A percentile compares a stretch with the other conserved stretches of the same genome.
Evolutionary conservation across 2,888 invertebrate genomes (phyloP).

Genomic region (Trichogramma evanescens): DNA sequence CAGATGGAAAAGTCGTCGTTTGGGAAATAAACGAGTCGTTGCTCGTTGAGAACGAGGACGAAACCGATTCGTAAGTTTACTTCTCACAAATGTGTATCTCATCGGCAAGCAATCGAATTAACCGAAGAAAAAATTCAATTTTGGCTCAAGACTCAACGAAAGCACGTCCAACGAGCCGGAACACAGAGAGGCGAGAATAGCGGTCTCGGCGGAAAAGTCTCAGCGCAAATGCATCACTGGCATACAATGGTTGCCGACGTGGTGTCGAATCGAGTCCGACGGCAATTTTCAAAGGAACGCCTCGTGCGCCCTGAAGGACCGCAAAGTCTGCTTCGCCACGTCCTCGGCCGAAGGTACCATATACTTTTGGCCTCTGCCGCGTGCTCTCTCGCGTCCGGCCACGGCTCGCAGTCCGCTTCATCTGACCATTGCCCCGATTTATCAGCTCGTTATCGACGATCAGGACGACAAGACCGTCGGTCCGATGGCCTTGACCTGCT

Average conservation of each 20-base stretch:
- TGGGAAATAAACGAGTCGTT: slow-evolving; percentile 36
- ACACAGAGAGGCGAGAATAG: slow-evolving; percentile 1
- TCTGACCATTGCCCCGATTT: slow-evolving; percentile 10
- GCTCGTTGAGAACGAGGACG: not conserved
- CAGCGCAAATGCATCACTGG: slow-evolving; percentile 32
- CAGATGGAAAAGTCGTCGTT: slow-evolving; percentile 40
- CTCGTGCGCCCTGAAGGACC: slow-evolving; percentile 13
- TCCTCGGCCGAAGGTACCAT: slow-evolving; percentile 38
- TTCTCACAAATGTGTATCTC: too few relatives aligned
- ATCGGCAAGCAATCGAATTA: too few relatives aligned
- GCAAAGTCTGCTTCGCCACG: slow-evolving; percentile 37
- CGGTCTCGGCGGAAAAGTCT: slow-evolving; percentile 24
- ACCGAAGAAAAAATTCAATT: too few relatives aligned
- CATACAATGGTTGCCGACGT: slow-evolving; percentile 39
- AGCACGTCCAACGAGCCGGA: not conserved
- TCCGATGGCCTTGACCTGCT: slow-evolving; percentile 3
- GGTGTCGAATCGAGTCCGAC: slow-evolving; percentile 27
- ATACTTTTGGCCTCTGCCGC: slow-evolving; percentile 40
- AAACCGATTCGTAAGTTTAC: not conserved
- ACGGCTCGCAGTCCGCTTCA: slow-evolving; percentile 16
- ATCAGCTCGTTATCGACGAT: slow-evolving; percentile 5
- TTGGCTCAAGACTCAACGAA: not conserved
- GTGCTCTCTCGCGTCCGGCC: slow-evolving; percentile 10
- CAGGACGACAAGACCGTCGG: not conserved
- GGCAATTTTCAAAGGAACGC: slow-evolving; percentile 29